Evolutionary conservation across 2,797 vertebrate genomes (phyloP), one percentile per base, ranked within the genome.

Genomic region (Chromobotia macracanthus): DNA sequence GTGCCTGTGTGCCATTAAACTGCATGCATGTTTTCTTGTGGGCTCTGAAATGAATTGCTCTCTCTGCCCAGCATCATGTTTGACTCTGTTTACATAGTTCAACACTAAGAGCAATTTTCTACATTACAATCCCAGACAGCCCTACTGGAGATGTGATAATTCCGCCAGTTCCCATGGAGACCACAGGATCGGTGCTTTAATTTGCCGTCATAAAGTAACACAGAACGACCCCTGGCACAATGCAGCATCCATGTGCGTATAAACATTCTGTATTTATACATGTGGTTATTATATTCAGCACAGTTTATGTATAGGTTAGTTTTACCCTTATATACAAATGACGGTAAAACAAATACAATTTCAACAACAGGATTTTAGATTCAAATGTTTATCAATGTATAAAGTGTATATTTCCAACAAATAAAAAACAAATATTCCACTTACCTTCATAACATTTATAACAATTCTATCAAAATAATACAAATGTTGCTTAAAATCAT

Each of bases 131-230:
- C 48, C 18, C 35, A 16, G 31, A 67, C 12, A 16, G n/a, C n/a
- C 12, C n/a, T 11, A 53, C 35, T 31, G 18, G 60, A 79, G 48
- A 79, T 66, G 68, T 48, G 8, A 78, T 53, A 19, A 56, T 61
- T 71, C 68, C 28, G 38, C 58, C 41, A 58, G 77, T 79, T 79
- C 60, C 77, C 77, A 79, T 79, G 77, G 77, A 53, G 77, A 79
- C 69, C 69, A 72, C 60, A 65, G 38, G 67, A 64, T 21, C 16
- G 5, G 19, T 15, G 67, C 46, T 41, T 78, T 71, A 64, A 71
- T 64, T 51, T 63, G 76, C 56, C 11, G 1, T 78, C 48, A 71
- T 78, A 78, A 71, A 78, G 53, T 77, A 25, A 48, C 18, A 68
- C 13, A 55, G 23, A 79, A 50, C 46, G n/a, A 69, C n/a, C n/a